Base-by-base conservation (phyloP, 1,140 invertebrate species). In the Carcinoscorpius rotundicauda region DNA sequence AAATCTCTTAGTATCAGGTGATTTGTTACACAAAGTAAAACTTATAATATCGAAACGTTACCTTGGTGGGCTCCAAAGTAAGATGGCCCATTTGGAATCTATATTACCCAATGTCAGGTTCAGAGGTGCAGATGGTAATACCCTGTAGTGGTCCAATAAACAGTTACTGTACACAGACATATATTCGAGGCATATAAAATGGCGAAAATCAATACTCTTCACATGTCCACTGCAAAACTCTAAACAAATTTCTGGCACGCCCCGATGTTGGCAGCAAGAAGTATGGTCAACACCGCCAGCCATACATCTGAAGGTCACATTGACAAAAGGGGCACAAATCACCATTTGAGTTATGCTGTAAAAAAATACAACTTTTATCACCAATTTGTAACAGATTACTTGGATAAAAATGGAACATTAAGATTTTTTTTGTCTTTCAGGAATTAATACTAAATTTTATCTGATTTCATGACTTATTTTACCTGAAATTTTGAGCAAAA, bases 291-390 rank as follows among this genome's bases (percentile, higher is more conserved):
- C 68, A 9, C 67, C 67, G 0, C 69, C 87, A 10, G 87, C 84
- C 61, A 91, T 77, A 73, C 89, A 91, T 4, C 82, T 82, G 72
- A 91, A 91, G 3, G 87, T 87, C 48, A 84, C 83, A 0, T 84
- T 81, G 3, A 87, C 86, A 86, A 87, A 90, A 0, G 88, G 87
- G 0, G 88, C 88, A 75, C 89, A 91, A 51, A 90, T 88, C 85
- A 91, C 88, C 69, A 90, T 78, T 74, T 91, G 87, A 64, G 70
- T 68, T 52, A 70, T 51, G 5, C 69, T 70, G 48, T 50, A n/a
- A 6, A n/a, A 11, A 51, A 53, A 29, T 29, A 29, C 29, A 29
- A 29, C 29, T 29, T 29, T 29, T 29, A 29, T 29, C 29, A 9
- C 5, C 48, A 48, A 9, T 59, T 49, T 5, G 48, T 5, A 49